A percentile compares a stretch with the other conserved stretches of the same genome.
Evolutionary conservation across 2,888 invertebrate genomes (phyloP).

Genomic region (Thysanoteuthis rhombus): DNA sequence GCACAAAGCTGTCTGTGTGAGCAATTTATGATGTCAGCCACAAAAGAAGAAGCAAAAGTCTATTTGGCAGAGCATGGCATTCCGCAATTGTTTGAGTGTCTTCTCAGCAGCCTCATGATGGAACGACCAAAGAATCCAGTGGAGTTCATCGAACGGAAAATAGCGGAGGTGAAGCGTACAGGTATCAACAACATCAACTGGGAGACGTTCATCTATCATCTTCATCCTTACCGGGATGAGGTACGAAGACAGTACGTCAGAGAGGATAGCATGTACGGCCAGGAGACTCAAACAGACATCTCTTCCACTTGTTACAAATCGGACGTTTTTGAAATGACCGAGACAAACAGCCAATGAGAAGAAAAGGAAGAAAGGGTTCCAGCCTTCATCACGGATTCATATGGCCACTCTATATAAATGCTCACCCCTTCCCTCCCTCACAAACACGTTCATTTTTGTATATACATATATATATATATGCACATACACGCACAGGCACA

Average conservation of each 20-base stretch:
- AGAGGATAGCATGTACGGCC: conserved; percentile 59
- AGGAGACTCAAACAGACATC: conserved; percentile 42
- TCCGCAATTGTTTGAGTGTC: conserved; percentile 65
- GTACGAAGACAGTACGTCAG: conserved; percentile 49
- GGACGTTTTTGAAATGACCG: conserved; percentile 36
- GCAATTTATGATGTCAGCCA: conserved; percentile 32
- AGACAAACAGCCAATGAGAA: background rate
- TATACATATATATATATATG: background rate
- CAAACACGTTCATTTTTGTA: background rate
- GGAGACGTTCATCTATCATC: conserved; percentile 63
- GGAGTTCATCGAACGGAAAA: conserved; percentile 59
- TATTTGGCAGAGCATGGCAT: conserved; percentile 60
- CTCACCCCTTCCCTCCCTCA: background rate
- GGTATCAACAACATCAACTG: conserved; percentile 64
- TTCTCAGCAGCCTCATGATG: conserved; percentile 62
- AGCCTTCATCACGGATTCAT: background rate
- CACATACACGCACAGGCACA: background rate
- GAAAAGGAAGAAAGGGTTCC: background rate
- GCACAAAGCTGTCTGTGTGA: background rate
- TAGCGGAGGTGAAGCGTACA: conserved; percentile 58
- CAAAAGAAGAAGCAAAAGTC: conserved; percentile 55
- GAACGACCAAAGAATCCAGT: conserved; percentile 64
- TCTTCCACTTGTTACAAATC: conserved; percentile 29
- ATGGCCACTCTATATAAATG: background rate
- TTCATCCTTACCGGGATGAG: conserved; percentile 62